Conservation (phyloP, 2,797 vertebrate genomes). For the Enteromius viviparus region DNA sequence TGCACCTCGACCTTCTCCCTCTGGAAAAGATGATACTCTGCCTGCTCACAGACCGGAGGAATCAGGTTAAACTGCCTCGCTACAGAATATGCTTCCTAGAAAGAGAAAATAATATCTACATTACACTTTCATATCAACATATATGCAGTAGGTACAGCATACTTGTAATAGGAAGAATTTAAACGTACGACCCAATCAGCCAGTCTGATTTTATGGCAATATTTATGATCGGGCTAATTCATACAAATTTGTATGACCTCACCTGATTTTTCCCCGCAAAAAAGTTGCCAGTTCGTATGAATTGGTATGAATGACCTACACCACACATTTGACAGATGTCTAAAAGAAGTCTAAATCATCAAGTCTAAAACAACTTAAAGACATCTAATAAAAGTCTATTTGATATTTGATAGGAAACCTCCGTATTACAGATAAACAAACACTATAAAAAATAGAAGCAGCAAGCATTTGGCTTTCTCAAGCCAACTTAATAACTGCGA, state of each 20-base stretch:
- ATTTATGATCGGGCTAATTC: too few species aligned
- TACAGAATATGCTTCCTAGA: constrained; percentile 95
- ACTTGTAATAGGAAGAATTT: background rate
- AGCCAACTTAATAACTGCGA: background rate
- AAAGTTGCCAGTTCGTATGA: too few species aligned
- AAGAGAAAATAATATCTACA: constrained; percentile 20
- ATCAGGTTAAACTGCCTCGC: constrained; percentile 98
- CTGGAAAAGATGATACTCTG: constrained; percentile 98
- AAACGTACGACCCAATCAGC: background rate
- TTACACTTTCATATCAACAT: background rate
- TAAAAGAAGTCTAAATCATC: too few species aligned
- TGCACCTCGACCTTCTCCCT: constrained; percentile 98
- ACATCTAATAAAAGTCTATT: too few species aligned
- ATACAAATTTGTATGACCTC: too few species aligned
- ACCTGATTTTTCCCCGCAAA: too few species aligned
- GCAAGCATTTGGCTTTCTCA: background rate
- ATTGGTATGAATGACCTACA: too few species aligned
- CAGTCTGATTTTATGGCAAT: too few species aligned
- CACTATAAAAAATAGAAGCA: background rate
- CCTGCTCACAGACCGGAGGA: constrained; percentile 96
- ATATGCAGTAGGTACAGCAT: background rate
- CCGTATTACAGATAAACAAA: background rate
- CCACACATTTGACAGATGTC: background rate
- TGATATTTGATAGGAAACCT: too few species aligned
- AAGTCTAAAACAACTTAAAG: too few species aligned